phyloP scores from a whole-genome alignment of 2,113 vertebrate genomes.

The Jacana jacana region DNA sequence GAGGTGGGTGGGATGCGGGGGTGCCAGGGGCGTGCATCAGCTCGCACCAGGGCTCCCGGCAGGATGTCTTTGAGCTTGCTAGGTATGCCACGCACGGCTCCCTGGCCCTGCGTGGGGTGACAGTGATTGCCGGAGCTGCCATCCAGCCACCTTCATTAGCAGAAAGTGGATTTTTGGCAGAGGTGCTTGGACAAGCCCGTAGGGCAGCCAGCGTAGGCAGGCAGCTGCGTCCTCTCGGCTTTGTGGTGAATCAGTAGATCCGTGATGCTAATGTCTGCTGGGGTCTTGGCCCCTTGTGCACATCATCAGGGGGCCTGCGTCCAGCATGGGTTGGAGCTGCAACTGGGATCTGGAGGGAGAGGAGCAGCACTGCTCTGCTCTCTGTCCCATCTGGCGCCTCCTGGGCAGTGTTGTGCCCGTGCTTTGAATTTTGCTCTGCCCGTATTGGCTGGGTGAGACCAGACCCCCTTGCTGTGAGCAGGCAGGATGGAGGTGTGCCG shows the following conservation, averaged over 20 bases:
- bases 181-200: neutral
- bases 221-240: rapidly evolving
- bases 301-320: rapidly evolving
- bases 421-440: neutral
- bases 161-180: neutral
- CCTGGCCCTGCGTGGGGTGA: neutral
- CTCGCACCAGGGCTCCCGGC: neutral
- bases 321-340: neutral
- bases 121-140: neutral
- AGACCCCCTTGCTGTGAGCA: neutral
- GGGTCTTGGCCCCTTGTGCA: neutral
- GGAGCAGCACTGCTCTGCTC: neutral
- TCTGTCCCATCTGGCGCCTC: neutral
- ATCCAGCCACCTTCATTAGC: neutral
- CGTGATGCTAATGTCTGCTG: rapidly evolving
- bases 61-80: rapidly evolving
- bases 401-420: neutral
- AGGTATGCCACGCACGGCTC: neutral
- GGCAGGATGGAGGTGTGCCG: neutral
- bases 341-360: neutral
- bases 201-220: neutral
- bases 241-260: rapidly evolving
- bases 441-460: rapidly evolving
- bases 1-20: rapidly evolving
- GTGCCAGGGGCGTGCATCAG: neutral